Base-by-base conservation (phyloP, 2,888 invertebrate species). In the Serripes groenlandicus region DNA sequence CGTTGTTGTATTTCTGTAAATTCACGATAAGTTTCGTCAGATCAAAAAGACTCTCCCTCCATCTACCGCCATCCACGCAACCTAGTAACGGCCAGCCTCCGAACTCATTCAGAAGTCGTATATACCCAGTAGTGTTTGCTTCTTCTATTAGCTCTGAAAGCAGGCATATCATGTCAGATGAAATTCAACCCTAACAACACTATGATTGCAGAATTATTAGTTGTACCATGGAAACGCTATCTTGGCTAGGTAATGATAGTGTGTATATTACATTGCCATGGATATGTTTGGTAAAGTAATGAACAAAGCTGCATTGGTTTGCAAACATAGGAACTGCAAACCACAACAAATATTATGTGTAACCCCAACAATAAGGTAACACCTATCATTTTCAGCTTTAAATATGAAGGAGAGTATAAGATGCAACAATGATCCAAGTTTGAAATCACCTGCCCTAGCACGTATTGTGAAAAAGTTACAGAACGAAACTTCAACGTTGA, bases 81-180 rank as follows among this genome's bases (percentile, higher is more conserved):
- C 88, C 83, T 11, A 94, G 85, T 60, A 89, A 88, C 49, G 99
- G 99, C 98, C 98, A 99, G 2, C 98, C 98, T 0, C 98, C 98
- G 34, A 98, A 95, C 74, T 96, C 96, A 83, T 96, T 95, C 87
- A 97, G 96, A 3, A 96, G 88, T 96, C 78, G 82, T 21, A 85
- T 77, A 0, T 80, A 68, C 5, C 78, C 83, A 18, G 64, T 37
- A 15, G 77, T 96, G 5, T 96, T 97, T 70, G 97, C 96, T 90
- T 96, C 95, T 89, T 97, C 96, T 81, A 98, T 95, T 75, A 97
- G 95, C 66, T 96, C 96, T 98, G 94, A 37, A 54, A 64, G 4
- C n/a, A n/a, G n/a, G n/a, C n/a, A n/a, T n/a, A n/a, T n/a, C 11
- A 4, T 37, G 11, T 21, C 34, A 5, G n/a, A 42, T 42, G 42